Percentiles rank a stretch among this genome's conserved stretches.
Evolutionary conservation across 2,113 vertebrate species (phyloP).

Genomic region (Scolopax mira): DNA sequence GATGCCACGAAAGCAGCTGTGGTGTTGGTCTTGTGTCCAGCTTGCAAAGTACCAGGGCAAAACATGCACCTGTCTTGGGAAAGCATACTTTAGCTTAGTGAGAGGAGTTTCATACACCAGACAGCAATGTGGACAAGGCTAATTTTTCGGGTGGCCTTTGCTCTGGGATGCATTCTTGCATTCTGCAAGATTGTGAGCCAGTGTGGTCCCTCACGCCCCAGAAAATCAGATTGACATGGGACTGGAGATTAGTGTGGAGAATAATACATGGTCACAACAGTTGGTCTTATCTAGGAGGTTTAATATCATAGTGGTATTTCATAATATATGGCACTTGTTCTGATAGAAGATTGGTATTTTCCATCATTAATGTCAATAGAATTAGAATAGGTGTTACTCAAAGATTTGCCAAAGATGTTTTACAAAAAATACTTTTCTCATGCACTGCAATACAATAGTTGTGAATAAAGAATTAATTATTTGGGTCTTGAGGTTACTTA

Average conservation of each 20-base stretch:
- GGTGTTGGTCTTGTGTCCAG: background rate
- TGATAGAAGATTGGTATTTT: background rate
- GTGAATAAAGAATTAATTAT: background rate
- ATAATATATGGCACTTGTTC: background rate
- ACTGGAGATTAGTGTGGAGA: background rate
- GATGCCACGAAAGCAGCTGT: background rate
- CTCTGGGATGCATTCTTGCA: background rate
- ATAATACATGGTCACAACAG: background rate
- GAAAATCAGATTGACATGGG: background rate
- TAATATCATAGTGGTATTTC: background rate
- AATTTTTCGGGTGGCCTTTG: background rate
- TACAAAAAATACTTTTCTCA: background rate
- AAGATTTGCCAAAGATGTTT: background rate
- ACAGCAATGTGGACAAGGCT: background rate
- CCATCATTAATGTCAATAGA: background rate
- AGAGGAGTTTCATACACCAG: background rate
- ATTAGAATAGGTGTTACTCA: background rate
- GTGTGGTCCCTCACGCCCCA: background rate
- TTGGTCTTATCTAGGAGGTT: background rate
- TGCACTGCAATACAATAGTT: background rate
- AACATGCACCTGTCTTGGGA: background rate
- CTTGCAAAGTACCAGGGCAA: background rate
- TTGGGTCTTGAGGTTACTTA: background rate
- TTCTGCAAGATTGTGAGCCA: background rate
- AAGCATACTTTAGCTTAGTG: background rate